Base-by-base conservation (phyloP, 2,113 vertebrate species). In the Varanus salvator region DNA sequence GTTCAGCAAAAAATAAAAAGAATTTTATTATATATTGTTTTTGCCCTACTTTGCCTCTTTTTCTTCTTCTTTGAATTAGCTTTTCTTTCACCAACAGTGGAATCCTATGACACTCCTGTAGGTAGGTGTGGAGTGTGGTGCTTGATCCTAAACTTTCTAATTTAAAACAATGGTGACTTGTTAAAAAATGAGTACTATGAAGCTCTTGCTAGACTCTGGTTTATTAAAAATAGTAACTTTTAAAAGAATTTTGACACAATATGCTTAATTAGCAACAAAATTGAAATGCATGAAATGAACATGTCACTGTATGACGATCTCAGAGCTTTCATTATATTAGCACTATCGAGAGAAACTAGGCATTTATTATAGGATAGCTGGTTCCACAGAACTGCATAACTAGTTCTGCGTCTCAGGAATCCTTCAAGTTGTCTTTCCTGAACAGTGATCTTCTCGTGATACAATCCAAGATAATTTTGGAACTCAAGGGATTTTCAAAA, bases 21-120 rank as follows among this genome's bases (percentile, higher is more conserved):
- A 75, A 85, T 74, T 91, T 85, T 68, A 84, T 91, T 90, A 94
- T 34, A 93, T 92, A 85, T 92, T 93, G 48, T n/a, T 86, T 97
- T 93, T 92, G 87, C 96, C 95, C 95, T 84, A 69, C 75, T 92
- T 95, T 95, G 44, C 80, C 92, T 96, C 89, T 91, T 94, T 94
- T 86, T 83, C 87, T 89, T 90, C 38, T 44, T 21, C 75, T 80
- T 83, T 60, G 52, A 96, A 96, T 97, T 97, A 98, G 97, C 96
- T 93, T 97, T 97, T 96, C 96, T 97, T 96, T 97, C 97, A 94
- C 92, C 97, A 95, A 60, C 94, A 91, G 82, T 90, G 94, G 97
- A 98, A 96, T 96, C 96, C 86, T 93, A 90, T 94, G 95, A 96
- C 91, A 92, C 85, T 97, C 86, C 92, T 95, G 92, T 97, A 97